Evolutionary conservation across 1,140 invertebrate species (phyloP).

Genomic region (Pseudomyrmex cubaensis): DNA sequence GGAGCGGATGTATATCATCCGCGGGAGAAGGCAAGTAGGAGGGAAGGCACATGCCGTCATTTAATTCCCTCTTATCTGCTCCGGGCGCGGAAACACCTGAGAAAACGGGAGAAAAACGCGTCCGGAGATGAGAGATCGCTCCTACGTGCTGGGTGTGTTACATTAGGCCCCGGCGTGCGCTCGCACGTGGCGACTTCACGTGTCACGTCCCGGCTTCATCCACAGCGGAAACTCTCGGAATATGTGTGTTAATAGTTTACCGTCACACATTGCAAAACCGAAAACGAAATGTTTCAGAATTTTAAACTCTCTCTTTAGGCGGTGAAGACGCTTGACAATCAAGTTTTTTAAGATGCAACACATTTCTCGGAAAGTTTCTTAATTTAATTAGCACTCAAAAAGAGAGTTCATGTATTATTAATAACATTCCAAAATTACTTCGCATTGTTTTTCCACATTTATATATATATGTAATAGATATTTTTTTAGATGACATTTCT

Average conservation of each 20-base stretch:
- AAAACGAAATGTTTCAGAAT: neutral
- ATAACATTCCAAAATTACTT: no score
- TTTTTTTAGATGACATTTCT: neutral
- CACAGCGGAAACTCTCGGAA: neutral
- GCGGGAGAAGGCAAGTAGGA: neutral
- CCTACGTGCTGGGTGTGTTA: slow-evolving; percentile 43
- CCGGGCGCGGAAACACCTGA: neutral
- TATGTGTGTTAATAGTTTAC: slow-evolving; percentile 48
- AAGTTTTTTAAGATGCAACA: neutral
- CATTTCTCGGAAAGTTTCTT: neutral
- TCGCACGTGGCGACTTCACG: neutral
- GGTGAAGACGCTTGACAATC: no score
- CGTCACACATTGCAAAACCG: neutral
- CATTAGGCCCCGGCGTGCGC: slow-evolving; percentile 13
- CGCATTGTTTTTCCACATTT: no score
- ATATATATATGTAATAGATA: neutral
- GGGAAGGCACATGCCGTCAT: slow-evolving; percentile 10
- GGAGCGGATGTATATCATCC: slow-evolving; percentile 15
- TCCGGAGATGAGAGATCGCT: slow-evolving; percentile 30
- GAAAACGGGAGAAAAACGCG: slow-evolving; percentile 45
- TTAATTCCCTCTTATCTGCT: slow-evolving; percentile 54
- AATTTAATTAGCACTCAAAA: neutral
- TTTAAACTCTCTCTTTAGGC: neutral
- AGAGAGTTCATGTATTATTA: neutral
- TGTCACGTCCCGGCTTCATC: slow-evolving; percentile 6